A percentile compares a stretch with the other conserved stretches of the same genome.
Evolutionary conservation across 2,888 invertebrate genomes (phyloP).

Genomic region (Trileptium ribeirensis): DNA sequence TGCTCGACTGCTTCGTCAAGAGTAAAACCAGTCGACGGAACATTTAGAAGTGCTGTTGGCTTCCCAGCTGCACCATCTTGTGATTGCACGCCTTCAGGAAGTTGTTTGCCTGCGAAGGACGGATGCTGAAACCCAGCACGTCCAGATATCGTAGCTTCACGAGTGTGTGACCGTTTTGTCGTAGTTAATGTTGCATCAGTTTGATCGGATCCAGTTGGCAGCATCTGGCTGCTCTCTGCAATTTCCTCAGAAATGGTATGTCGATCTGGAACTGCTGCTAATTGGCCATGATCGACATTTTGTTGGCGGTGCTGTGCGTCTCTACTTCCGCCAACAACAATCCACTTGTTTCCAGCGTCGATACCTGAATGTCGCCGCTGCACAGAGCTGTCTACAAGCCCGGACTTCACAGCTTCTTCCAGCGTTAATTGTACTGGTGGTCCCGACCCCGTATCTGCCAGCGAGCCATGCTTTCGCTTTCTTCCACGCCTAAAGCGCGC

Average conservation of each 20-base stretch:
- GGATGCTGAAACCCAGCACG: constrained; percentile 13
- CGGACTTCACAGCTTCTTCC: constrained; percentile 68
- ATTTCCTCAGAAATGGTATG: constrained; percentile 48
- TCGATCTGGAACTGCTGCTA: constrained; percentile 38
- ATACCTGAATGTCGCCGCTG: no score
- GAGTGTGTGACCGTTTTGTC: background rate
- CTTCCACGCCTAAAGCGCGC: no score
- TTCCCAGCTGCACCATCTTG: background rate
- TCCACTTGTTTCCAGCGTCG: background rate
- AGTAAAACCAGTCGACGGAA: background rate
- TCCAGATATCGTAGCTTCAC: background rate
- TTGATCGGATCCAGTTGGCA: constrained; percentile 41
- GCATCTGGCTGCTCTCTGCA: constrained; percentile 49
- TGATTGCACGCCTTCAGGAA: background rate
- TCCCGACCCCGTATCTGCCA: no score
- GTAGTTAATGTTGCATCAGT: background rate
- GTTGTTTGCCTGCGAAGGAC: constrained; percentile 39
- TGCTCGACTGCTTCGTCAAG: background rate
- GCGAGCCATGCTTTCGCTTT: background rate
- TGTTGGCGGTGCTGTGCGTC: no score
- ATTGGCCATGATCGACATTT: background rate
- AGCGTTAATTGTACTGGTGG: constrained; percentile 69
- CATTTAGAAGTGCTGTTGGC: background rate
- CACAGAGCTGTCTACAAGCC: constrained; percentile 59
- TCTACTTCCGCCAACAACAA: no score